phyloP scores from a whole-genome alignment of 2,888 invertebrate genomes.

The Platynereis dumerilii region DNA sequence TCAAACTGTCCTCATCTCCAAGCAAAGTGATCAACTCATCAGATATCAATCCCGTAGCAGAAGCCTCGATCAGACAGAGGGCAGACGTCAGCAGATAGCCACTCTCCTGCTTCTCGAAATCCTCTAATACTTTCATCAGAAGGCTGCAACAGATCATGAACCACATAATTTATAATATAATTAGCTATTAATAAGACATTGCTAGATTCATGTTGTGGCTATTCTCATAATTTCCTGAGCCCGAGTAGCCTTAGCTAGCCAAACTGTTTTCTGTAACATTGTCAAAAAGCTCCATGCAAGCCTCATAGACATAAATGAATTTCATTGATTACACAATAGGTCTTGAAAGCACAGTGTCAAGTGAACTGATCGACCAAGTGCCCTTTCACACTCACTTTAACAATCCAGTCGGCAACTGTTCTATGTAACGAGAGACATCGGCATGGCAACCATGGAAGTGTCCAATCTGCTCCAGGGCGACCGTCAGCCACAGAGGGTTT shows the following conservation, averaged over 20 bases:
- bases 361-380: no score
- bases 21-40: conserved; percentile 51
- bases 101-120: conserved; percentile 48
- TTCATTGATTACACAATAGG: no score
- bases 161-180: no score
- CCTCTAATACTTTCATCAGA: conserved; percentile 50
- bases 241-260: no score
- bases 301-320: no score
- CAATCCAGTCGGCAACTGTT: conserved; percentile 34
- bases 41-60: conserved; percentile 55
- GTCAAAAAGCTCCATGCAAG: no score
- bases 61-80: conserved; percentile 56
- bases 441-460: conserved; percentile 30
- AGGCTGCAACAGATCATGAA: no score
- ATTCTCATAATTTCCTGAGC: no score
- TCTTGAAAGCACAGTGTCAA: no score
- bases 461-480: conserved; percentile 43
- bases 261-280: no score
- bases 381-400: conserved; percentile 37
- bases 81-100: conserved; percentile 55
- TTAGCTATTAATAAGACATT: no score
- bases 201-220: no score
- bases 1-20: conserved; percentile 47
- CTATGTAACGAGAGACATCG: conserved; percentile 28
- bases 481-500: conserved; percentile 43